Evolutionary conservation across 2,888 invertebrate species (phyloP).

Genomic region (Argynnis bischoffii): DNA sequence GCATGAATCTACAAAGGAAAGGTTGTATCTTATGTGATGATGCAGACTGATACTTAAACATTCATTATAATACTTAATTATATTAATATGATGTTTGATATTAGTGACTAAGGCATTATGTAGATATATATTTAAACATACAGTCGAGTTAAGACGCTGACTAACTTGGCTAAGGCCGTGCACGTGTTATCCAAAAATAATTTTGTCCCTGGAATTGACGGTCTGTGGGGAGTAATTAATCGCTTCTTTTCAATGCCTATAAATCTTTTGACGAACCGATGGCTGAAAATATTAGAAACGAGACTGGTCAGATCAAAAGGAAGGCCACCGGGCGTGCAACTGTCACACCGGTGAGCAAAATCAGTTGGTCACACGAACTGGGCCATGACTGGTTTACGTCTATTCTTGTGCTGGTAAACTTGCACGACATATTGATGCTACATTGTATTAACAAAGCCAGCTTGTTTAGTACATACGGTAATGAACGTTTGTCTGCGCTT

Average conservation of each 20-base stretch:
- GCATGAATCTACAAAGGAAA: conserved; percentile 47
- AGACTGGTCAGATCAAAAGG: conserved; percentile 64
- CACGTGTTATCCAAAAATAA: conserved; percentile 66
- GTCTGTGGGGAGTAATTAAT: conserved; percentile 51
- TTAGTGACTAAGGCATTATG: no score
- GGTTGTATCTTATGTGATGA: conserved; percentile 6
- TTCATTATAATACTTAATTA: no score
- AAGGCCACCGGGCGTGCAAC: conserved; percentile 57
- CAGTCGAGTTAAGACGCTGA: conserved; percentile 25
- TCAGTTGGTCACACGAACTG: conserved; percentile 60
- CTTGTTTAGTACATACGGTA: conserved; percentile 46
- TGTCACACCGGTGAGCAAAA: conserved; percentile 56
- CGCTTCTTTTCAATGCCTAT: conserved; percentile 44
- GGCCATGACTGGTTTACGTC: conserved; percentile 67
- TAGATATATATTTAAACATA: no score
- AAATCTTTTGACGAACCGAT: conserved; percentile 45
- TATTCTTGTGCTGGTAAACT: conserved; percentile 65
- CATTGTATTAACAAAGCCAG: conserved; percentile 62
- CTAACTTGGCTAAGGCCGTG: conserved; percentile 46
- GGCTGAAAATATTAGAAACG: conserved; percentile 44
- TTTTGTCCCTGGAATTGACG: conserved; percentile 53
- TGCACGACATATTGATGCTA: conserved; percentile 65
- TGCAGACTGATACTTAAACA: no score
- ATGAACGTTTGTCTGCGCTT: conserved; percentile 49
- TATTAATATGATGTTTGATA: no score